Percentiles rank a stretch among this genome's conserved stretches.
Conservation (phyloP, 1,140 invertebrate species). For the Acromyrmex echinatior region DNA sequence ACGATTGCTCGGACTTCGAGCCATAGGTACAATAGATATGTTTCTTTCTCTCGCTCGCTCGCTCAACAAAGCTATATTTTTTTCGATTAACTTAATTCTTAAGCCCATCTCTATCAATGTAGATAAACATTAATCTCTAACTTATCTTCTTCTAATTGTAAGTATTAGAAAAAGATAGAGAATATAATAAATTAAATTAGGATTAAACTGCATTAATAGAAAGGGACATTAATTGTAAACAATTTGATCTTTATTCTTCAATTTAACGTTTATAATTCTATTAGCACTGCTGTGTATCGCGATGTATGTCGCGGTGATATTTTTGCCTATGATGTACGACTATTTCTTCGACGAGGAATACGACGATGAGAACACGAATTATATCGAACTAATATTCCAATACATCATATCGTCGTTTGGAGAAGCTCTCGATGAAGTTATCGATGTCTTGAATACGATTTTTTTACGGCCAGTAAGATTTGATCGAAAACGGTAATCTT, state of each 20-base stretch:
- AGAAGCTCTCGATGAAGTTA: slow-evolving; percentile 78
- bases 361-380: slow-evolving; percentile 77
- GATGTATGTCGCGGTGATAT: slow-evolving; percentile 77
- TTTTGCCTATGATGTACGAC: slow-evolving; percentile 80
- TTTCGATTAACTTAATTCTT: no score
- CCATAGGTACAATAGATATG: slow-evolving; percentile 69
- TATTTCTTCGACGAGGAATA: slow-evolving; percentile 78
- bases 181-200: no score
- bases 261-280: slow-evolving; percentile 24
- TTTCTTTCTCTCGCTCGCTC: no score
- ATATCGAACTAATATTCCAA: slow-evolving; percentile 76
- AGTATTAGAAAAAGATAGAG: no score
- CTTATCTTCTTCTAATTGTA: no score
- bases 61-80: no score
- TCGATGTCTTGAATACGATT: slow-evolving; percentile 72
- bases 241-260: not conserved
- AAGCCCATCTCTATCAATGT: no score
- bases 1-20: slow-evolving; percentile 72
- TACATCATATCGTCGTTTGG: slow-evolving; percentile 79
- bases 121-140: no score
- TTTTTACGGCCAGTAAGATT: slow-evolving; percentile 80
- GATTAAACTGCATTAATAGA: no score
- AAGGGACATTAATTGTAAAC: no score
- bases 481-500: slow-evolving; percentile 23
- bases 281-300: slow-evolving; percentile 78